These are phyloP conservation scores for Chitala chitala DNA, from an alignment of 2,113 vertebrate species.

Conservation along the genomic window DNA sequence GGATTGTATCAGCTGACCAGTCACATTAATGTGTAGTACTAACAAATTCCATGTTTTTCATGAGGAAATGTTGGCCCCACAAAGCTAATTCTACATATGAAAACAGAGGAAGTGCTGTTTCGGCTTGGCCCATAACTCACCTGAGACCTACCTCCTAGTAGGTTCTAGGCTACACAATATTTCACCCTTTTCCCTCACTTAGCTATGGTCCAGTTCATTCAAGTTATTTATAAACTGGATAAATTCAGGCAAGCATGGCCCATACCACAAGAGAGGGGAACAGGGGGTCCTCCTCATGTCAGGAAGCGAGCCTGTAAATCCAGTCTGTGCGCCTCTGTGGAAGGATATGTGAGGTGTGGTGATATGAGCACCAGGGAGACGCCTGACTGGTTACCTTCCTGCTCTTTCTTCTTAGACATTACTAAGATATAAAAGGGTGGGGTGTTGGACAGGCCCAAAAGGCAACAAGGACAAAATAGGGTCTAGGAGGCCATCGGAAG, in stretches of 20 bases:
- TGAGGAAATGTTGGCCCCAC: slow-evolving; percentile 23
- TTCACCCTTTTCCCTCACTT: not conserved
- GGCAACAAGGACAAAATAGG: not conserved
- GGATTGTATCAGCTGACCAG: slow-evolving; percentile 35
- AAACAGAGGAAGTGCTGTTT: not conserved
- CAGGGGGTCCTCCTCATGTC: not conserved
- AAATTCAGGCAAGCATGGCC: not conserved
- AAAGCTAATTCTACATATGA: not conserved
- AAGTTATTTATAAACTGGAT: not conserved
- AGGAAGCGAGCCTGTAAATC: not conserved
- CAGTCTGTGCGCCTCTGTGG: not conserved
- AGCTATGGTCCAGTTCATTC: no score
- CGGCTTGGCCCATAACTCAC: slow-evolving; percentile 4
- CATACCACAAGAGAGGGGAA: not conserved
- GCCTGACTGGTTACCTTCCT: not conserved
- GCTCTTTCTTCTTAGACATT: no score
- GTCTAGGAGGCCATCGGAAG: not conserved
- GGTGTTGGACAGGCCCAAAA: not conserved
- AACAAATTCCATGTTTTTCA: slow-evolving; percentile 15
- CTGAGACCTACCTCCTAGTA: not conserved
- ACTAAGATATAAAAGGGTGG: not conserved
- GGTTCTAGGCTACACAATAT: no score
- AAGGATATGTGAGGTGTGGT: not conserved
- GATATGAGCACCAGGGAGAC: not conserved
- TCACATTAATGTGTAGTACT: not conserved